These are phyloP conservation scores for Pyxicephalus adspersus DNA, from an alignment of 2,113 vertebrate species.

Conservation along the genomic window DNA sequence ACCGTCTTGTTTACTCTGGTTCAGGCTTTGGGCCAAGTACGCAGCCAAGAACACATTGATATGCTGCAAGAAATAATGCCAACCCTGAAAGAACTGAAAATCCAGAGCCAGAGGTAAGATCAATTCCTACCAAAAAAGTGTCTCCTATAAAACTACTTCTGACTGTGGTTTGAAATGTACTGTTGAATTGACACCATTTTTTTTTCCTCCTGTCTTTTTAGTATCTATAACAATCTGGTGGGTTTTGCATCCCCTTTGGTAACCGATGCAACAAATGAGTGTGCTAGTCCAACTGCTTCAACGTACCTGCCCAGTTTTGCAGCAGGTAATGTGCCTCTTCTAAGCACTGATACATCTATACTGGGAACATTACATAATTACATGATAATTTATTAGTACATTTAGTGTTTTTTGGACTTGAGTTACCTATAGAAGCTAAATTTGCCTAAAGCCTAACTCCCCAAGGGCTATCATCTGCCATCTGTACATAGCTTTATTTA, in stretches of 20 bases:
- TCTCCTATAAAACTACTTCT: constrained; percentile 47
- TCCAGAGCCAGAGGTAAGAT: constrained; percentile 90
- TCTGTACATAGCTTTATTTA: too few relatives aligned
- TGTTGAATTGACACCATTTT: background rate
- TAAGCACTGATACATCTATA: background rate
- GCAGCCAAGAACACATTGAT: constrained; percentile 89
- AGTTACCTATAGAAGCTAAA: too few relatives aligned
- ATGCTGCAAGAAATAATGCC: constrained; percentile 95
- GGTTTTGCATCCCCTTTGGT: constrained; percentile 96
- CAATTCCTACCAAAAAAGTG: background rate
- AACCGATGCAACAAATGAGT: constrained; percentile 88
- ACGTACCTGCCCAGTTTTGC: constrained; percentile 90
- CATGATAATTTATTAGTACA: too few relatives aligned
- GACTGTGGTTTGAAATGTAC: constrained; percentile 20
- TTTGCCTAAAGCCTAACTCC: too few relatives aligned
- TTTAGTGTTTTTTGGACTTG: too few relatives aligned
- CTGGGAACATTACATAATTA: background rate
- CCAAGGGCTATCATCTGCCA: too few relatives aligned
- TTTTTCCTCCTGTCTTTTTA: constrained; percentile 62
- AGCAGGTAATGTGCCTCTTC: constrained; percentile 75
- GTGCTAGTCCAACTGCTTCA: constrained; percentile 85
- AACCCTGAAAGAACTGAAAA: constrained; percentile 92
- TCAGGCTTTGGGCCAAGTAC: constrained; percentile 92
- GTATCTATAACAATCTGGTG: constrained; percentile 95
- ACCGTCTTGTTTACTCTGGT: constrained; percentile 94